phyloP scores from a whole-genome alignment of 64 coral and sea anemone species.

The Porites lutea region DNA sequence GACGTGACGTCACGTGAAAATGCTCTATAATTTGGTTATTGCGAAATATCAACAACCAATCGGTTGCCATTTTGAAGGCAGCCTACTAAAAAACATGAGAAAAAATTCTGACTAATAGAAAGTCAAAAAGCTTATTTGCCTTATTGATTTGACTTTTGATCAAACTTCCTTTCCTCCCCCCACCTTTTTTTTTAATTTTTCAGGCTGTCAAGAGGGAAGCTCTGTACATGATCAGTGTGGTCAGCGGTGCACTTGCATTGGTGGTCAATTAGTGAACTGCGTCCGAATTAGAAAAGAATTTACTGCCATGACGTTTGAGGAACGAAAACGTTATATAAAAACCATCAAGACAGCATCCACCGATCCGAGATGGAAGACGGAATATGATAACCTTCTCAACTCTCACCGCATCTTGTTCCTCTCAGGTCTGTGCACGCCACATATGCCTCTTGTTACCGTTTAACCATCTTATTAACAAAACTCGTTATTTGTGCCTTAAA shows the following conservation, averaged over 20 bases:
- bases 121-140: no score
- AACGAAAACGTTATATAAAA: constrained; percentile 55
- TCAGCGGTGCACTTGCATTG: constrained; percentile 67
- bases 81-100: no score
- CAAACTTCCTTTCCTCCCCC: no score
- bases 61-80: no score
- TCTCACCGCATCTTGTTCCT: constrained; percentile 17
- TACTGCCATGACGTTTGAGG: constrained; percentile 53
- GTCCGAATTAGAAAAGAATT: constrained; percentile 84
- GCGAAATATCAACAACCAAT: no score
- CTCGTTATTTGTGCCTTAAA: no score
- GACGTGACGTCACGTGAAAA: no score
- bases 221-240: constrained; percentile 56
- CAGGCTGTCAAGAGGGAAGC: constrained; percentile 69
- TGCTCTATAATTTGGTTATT: no score
- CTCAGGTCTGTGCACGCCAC: not conserved
- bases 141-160: no score
- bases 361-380: constrained; percentile 29
- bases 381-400: constrained; percentile 59
- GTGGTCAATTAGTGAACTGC: constrained; percentile 54
- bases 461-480: no score
- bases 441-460: not conserved
- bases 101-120: no score
- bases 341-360: constrained; percentile 69
- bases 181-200: not conserved